Evolutionary conservation across 2,113 vertebrate species (phyloP), one percentile per base, ranked within the genome.

Genomic region (Pholis gunnellus): DNA sequence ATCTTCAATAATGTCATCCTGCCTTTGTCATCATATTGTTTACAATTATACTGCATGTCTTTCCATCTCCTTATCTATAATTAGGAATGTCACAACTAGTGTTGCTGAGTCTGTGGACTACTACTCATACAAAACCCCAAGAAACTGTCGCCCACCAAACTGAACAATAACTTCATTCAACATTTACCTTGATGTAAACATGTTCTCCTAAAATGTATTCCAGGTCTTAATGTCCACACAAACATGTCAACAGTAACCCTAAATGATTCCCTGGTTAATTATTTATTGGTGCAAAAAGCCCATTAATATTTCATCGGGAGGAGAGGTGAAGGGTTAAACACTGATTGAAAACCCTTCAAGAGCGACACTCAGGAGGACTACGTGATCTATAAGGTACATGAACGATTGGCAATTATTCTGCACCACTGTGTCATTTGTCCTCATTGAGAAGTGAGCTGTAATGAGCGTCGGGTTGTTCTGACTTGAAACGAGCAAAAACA

Each of bases 281-380:
- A 85, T 36, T 61, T 38, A 74, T 56, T 20, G n/a, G 10, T 36
- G n/a, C 11, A 65, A 74, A 72, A 61, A 29, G 66, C 50, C 25
- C 34, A 63, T 85, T 27, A 60, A 80, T 57, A 66, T 79, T 82
- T 67, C 15, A 86, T 70, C 52, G 20, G 9, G 17, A 14, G 40
- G 54, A 3, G 34, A 3, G 73, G 60, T 74, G 27, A 79, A 57
- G 20, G 81, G 76, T 85, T 79, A 73, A 50, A 72, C 38, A 59
- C 78, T 71, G 84, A 83, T 44, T 70, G 65, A 84, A 74, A 74
- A 78, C 27, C 54, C 64, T 70, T 84, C 42, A 54, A 46, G 72
- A 82, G 36, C 65, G 77, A 79, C 61, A 73, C 60, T 61, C 72
- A 71, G 13, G 54, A 76, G 48, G 34, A 66, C 56, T 20, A 29